Conservation (phyloP, 2,113 vertebrate genomes). For the Cinclus cinclus region DNA sequence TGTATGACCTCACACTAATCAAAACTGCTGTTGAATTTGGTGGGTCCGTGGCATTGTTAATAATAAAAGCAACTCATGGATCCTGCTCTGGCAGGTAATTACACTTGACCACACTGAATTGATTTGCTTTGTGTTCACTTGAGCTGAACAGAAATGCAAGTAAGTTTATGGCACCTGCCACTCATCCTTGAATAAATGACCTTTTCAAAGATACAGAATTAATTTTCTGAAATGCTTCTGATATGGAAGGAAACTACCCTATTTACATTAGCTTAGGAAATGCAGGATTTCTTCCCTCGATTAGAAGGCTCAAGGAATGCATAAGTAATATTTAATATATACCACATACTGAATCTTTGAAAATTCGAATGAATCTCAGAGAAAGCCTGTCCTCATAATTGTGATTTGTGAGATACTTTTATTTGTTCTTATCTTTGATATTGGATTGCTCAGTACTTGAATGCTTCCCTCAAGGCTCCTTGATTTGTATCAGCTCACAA, state of each 20-base stretch:
- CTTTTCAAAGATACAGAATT: conserved; percentile 14
- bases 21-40: background rate
- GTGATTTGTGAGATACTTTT: conserved; percentile 30
- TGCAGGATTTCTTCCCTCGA: background rate
- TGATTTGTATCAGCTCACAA: conserved; percentile 66
- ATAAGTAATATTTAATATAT: background rate
- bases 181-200: background rate
- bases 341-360: background rate
- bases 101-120: conserved; percentile 3
- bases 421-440: conserved; percentile 27
- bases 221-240: conserved; percentile 34
- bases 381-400: conserved; percentile 49
- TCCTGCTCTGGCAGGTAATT: conserved; percentile 11
- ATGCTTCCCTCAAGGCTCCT: conserved; percentile 48
- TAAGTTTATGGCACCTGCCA: conserved; percentile 11
- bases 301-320: background rate
- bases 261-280: background rate
- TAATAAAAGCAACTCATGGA: background rate
- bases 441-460: background rate
- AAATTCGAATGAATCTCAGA: conserved; percentile 29
- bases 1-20: background rate
- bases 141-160: conserved; percentile 12
- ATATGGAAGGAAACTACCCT: background rate
- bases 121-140: conserved; percentile 34
- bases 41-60: background rate